Evolutionary conservation across 2,888 invertebrate species (phyloP).

Genomic region (Geotrupes spiniger): DNA sequence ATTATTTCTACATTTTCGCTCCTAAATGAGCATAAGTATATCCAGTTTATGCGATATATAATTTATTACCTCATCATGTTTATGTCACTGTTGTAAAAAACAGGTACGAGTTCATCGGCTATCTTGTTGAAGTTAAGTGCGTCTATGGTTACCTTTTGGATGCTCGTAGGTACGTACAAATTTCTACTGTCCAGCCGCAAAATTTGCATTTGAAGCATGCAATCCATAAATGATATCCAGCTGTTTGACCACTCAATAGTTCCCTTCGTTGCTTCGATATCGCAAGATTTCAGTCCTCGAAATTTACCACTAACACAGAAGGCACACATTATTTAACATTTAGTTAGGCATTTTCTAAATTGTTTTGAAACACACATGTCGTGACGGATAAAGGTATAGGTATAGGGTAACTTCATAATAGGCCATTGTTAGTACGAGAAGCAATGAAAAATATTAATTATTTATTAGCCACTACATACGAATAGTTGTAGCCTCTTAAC

Average conservation of each 20-base stretch:
- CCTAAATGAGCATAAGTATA: slow-evolving; percentile 41
- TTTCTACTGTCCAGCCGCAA: slow-evolving; percentile 64
- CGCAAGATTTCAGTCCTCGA: slow-evolving; percentile 28
- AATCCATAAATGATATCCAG: slow-evolving; percentile 87
- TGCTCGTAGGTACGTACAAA: slow-evolving; percentile 64
- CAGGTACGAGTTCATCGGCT: slow-evolving; percentile 31
- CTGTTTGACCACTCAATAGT: slow-evolving; percentile 71
- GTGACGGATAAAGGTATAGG: no score
- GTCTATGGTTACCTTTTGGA: slow-evolving; percentile 26
- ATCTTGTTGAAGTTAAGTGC: no score
- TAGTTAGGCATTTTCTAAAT: no score
- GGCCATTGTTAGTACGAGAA: no score
- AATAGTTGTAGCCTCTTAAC: slow-evolving; percentile 61
- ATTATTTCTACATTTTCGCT: slow-evolving; percentile 76
- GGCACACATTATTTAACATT: no score
- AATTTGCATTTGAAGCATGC: slow-evolving; percentile 80
- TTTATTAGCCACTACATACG: slow-evolving; percentile 1
- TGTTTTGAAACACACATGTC: no score
- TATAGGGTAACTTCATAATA: no score
- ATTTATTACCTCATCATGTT: slow-evolving; percentile 24
- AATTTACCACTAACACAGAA: slow-evolving; percentile 36
- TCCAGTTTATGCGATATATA: slow-evolving; percentile 10
- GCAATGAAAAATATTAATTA: no score
- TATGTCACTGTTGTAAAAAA: slow-evolving; percentile 49
- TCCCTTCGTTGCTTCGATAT: slow-evolving; percentile 47